Evolutionary conservation across 1,140 invertebrate genomes (phyloP), one percentile per base, ranked within the genome.

Genomic region (Drosophila nasuta): DNA sequence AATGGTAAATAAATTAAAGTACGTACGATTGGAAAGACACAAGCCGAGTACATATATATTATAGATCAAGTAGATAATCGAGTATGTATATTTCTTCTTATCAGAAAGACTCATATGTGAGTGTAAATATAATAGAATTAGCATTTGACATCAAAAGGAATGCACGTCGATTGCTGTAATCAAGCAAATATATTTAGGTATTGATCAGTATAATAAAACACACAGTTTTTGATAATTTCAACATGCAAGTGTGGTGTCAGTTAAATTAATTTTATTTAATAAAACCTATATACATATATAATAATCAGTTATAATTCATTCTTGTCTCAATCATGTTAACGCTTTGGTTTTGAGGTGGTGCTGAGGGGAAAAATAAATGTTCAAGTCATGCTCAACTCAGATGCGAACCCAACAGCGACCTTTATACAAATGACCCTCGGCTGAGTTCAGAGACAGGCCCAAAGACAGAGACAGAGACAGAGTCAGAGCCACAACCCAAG

Each of bases 241-340:
- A 75, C 63, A 75, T 74, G 56, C 13, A 20, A 87, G 73, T 62
- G 20, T 63, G 65, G 49, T 82, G 58, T 70, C 49, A 73, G 80
- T 87, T 82, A 70, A 82, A 88, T 72, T 60, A 77, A 80, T 75
- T 43, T 68, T 54, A 80, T 82, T 82, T 80, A 87, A 74, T 69
- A 65, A 70, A 66, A 51, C 68, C 17, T 65, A 57, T 15, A 62
- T 58, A 62, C 68, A 28, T 33, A 28, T 2, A 10, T 8, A 15
- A 48, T 8, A 10, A 51, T 1, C 6, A 30, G 1, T 10, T 0
- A 67, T 28, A 11, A 28, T 8, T 28, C 6, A 3, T 30, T 20
- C 20, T 6, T 11, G 28, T 45, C 48, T 41, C 11, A 1, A 7
- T 5, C 30, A 33, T 5, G 35, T 10, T 3, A 33, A 33, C 33